A percentile compares a stretch with the other conserved stretches of the same genome.
Conservation (phyloP, 2,113 vertebrate species). For the Paramormyrops kingsleyae region DNA sequence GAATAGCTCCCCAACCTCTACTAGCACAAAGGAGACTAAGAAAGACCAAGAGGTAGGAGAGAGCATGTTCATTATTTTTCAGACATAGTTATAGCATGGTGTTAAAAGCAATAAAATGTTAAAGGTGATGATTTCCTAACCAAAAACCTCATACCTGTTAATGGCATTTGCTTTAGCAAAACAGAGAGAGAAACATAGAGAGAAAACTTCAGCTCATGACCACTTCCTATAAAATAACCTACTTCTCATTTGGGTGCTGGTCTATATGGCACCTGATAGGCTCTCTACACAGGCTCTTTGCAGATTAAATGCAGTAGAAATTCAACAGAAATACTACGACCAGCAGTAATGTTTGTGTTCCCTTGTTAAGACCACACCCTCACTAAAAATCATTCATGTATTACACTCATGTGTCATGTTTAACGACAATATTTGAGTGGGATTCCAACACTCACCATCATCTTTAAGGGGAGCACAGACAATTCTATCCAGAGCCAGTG, state of each 20-base stretch:
- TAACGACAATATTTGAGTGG: not conserved
- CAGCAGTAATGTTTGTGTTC: not conserved
- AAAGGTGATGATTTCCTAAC: not conserved
- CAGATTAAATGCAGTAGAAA: not conserved
- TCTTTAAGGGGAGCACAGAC: constrained; percentile 61
- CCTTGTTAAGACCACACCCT: not conserved
- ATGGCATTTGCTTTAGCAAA: not conserved
- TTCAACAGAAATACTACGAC: not conserved
- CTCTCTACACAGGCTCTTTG: not conserved
- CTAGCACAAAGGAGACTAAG: constrained; percentile 60
- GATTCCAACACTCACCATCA: constrained; percentile 53
- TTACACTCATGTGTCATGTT: not conserved
- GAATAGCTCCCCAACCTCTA: constrained; percentile 58
- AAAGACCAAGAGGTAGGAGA: not conserved
- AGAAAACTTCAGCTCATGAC: not conserved
- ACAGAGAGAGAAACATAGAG: not conserved
- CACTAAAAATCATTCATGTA: not conserved
- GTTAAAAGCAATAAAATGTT: not conserved
- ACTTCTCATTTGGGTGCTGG: not conserved
- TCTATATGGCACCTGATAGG: not conserved
- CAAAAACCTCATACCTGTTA: not conserved
- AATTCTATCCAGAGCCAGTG: constrained; percentile 67
- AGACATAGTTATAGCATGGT: not conserved
- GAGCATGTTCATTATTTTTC: not conserved
- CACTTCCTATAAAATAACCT: not conserved